phyloP scores from a whole-genome alignment of 2,113 vertebrate species.

The Struthidea cinerea region DNA sequence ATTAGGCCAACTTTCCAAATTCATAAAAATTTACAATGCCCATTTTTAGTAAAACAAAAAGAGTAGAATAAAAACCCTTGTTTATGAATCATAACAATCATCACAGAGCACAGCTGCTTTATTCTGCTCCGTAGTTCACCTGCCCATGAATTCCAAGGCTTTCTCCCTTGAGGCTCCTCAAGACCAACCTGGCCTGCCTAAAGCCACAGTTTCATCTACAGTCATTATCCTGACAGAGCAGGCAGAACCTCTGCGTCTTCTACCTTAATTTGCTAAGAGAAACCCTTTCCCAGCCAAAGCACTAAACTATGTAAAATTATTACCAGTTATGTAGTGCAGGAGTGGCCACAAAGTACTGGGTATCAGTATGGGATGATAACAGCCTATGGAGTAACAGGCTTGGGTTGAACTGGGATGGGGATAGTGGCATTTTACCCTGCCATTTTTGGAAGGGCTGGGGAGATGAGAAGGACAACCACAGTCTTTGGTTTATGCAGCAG shows the following conservation, averaged over 20 bases:
- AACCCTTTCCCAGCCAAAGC: not conserved
- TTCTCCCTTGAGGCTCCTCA: not conserved
- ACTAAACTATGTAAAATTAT: not conserved
- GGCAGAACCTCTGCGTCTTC: not conserved
- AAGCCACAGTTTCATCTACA: not conserved
- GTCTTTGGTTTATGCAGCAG: not conserved
- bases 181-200: not conserved
- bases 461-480: not conserved
- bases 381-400: not conserved
- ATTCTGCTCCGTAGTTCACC: not conserved
- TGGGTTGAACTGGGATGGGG: not conserved
- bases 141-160: not conserved
- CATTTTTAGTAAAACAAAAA: not conserved
- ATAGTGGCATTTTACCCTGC: not conserved
- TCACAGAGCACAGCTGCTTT: not conserved
- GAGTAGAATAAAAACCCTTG: not conserved
- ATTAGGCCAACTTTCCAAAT: not conserved
- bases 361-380: no score
- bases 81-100: not conserved
- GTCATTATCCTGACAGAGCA: not conserved
- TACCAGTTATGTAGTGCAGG: not conserved
- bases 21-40: not conserved
- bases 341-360: not conserved
- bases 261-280: not conserved
- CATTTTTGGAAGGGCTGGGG: not conserved